Evolutionary conservation across 1,140 invertebrate genomes (phyloP), one percentile per base, ranked within the genome.

Genomic region (Zaprionus lachaisei): DNA sequence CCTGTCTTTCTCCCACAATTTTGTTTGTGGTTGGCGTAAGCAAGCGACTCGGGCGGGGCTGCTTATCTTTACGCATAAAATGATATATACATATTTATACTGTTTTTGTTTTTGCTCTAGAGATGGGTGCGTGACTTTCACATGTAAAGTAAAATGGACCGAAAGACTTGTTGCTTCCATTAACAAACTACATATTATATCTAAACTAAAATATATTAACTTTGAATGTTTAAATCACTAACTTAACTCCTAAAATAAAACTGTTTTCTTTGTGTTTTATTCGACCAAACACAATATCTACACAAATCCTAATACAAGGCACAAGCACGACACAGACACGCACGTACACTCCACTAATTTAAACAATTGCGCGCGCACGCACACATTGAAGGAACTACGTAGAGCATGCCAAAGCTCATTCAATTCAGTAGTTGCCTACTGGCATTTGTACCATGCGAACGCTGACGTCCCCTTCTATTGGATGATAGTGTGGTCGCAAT

Each of bases 321-420:
- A 58, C 58, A 60, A 71, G 55, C 60, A 64, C 31, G 66, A 63
- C 31, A 24, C 17, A 15, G 67, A 75, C 67, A 38, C 12, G 72
- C 41, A 71, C 67, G 72, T 26, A 71, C 67, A 71, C 67, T 17
- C n/a, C 65, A 20, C 55, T 77, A 66, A 26, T 44, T 61, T 49
- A 14, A 49, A 64, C 60, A 71, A 75, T 75, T 76, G 73, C 73
- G 73, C 73, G 73, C 73, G 68, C 73, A 76, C 73, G 64, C 68
- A 76, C 44, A 76, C 73, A 71, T 58, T 49, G 58, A 54, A 31
- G 28, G 17, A 17, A 31, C 14, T 34, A 63, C 54, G 22, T 47
- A 57, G 66, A 74, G 66, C 54, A 71, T 49, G 38, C 54, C 26
- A 75, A 71, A 75, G 72, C 60, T 64, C 54, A 51, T 71, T 71